phyloP scores from a whole-genome alignment of 2,797 vertebrate species.

The Mormyrus proboscirostris region DNA sequence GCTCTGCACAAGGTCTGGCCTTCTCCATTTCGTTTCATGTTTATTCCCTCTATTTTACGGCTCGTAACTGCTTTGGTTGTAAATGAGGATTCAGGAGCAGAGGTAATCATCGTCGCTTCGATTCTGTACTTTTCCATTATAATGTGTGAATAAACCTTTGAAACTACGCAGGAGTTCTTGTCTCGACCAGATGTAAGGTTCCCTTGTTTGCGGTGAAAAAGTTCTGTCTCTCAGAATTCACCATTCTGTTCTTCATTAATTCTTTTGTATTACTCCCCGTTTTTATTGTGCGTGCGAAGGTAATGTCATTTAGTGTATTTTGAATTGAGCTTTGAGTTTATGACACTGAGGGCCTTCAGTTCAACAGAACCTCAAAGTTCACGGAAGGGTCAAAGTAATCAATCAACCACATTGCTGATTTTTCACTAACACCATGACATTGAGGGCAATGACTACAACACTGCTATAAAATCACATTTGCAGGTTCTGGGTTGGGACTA shows the following conservation, averaged over 20 bases:
- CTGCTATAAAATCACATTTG: background rate
- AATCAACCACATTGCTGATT: background rate
- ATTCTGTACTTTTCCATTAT: background rate
- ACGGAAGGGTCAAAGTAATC: background rate
- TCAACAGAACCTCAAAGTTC: background rate
- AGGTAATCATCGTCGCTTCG: background rate
- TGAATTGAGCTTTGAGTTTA: background rate
- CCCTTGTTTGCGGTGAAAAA: background rate
- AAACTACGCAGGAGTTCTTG: background rate
- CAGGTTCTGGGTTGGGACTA: background rate
- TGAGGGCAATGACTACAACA: background rate
- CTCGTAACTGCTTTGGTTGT: background rate
- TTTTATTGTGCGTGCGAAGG: background rate
- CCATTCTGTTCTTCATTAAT: background rate
- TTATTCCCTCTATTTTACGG: background rate
- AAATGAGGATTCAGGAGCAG: constrained; percentile 6
- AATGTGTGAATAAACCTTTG: constrained; percentile 9
- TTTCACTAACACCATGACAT: background rate
- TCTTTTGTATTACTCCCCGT: background rate
- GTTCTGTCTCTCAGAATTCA: background rate
- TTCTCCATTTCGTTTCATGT: background rate
- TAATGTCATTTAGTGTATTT: background rate
- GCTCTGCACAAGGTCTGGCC: constrained; percentile 3
- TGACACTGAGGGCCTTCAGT: background rate
- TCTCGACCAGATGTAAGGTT: background rate